Conservation (phyloP, 2,888 invertebrate genomes). For the Cantharis lateralis region DNA sequence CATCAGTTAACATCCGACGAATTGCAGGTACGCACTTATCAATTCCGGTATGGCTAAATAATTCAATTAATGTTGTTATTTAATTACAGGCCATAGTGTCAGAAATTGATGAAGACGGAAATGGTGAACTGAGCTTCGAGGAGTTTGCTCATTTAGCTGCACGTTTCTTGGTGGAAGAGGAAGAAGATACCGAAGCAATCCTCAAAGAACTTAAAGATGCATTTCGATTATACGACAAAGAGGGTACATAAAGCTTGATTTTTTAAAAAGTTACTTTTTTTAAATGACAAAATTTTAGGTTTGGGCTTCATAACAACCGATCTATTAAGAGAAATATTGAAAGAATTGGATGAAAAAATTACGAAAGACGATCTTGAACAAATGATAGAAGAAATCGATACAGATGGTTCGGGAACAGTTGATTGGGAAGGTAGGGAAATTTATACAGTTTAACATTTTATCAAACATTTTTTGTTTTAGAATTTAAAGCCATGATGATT, state of each 20-base stretch:
- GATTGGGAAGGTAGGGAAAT: constrained; percentile 86
- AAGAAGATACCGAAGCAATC: constrained; percentile 87
- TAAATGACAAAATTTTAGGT: constrained; percentile 51
- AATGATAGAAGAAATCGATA: constrained; percentile 95
- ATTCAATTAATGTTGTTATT: not conserved
- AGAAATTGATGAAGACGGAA: constrained; percentile 85
- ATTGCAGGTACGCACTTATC: constrained; percentile 61
- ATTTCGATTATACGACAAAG: constrained; percentile 94
- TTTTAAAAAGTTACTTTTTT: not conserved
- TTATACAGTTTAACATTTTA: constrained; percentile 4
- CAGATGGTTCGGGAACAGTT: constrained; percentile 95
- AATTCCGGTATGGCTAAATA: not conserved
- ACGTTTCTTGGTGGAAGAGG: constrained; percentile 84
- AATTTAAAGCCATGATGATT: constrained; percentile 93
- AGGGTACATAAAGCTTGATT: constrained; percentile 60
- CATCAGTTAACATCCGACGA: constrained; percentile 80
- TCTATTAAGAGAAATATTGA: constrained; percentile 86
- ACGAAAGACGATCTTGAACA: constrained; percentile 85
- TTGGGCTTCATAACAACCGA: constrained; percentile 90
- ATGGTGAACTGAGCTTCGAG: constrained; percentile 85
- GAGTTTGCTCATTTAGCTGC: constrained; percentile 87
- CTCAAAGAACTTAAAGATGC: constrained; percentile 91
- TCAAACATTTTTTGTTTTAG: constrained; percentile 60
- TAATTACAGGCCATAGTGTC: constrained; percentile 69
- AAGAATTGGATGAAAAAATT: constrained; percentile 89